Percentiles rank a stretch among this genome's conserved stretches.
Evolutionary conservation across 2,888 invertebrate species (phyloP).

Genomic region (Sarcophaga variegata): DNA sequence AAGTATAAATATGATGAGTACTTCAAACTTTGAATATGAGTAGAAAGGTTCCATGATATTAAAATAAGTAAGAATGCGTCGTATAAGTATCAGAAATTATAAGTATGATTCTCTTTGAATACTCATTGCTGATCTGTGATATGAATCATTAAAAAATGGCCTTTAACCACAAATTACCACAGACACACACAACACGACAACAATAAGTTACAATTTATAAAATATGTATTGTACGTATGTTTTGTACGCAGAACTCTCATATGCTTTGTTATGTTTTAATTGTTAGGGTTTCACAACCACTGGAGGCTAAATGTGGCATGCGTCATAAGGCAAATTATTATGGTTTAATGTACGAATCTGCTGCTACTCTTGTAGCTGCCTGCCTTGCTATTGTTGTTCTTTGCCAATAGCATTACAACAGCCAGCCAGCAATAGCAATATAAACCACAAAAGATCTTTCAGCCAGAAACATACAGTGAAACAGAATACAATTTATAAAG

Average conservation of each 20-base stretch:
- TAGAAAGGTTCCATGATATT: no score
- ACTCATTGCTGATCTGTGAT: no score
- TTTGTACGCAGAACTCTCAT: neutral
- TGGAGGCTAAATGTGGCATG: constrained; percentile 67
- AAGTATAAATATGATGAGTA: no score
- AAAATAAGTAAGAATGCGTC: no score
- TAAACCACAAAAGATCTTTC: neutral
- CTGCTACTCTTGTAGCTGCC: constrained; percentile 2
- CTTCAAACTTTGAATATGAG: no score
- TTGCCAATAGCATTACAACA: neutral
- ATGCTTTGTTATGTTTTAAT: constrained; percentile 15
- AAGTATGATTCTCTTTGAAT: no score
- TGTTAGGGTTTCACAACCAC: constrained; percentile 45
- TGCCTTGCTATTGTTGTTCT: neutral
- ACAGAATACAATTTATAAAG: neutral
- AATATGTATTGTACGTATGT: no score
- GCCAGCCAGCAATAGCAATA: neutral
- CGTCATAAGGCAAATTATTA: constrained; percentile 66
- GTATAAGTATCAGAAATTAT: no score
- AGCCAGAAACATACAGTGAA: neutral
- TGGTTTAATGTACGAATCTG: neutral
- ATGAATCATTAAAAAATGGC: no score
- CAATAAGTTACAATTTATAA: no score
- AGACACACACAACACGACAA: no score
- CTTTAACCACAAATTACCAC: no score